A percentile compares a stretch with the other conserved stretches of the same genome.
phyloP scores from a whole-genome alignment of 2,888 invertebrate genomes.

The Pristionchus fissidentatus region DNA sequence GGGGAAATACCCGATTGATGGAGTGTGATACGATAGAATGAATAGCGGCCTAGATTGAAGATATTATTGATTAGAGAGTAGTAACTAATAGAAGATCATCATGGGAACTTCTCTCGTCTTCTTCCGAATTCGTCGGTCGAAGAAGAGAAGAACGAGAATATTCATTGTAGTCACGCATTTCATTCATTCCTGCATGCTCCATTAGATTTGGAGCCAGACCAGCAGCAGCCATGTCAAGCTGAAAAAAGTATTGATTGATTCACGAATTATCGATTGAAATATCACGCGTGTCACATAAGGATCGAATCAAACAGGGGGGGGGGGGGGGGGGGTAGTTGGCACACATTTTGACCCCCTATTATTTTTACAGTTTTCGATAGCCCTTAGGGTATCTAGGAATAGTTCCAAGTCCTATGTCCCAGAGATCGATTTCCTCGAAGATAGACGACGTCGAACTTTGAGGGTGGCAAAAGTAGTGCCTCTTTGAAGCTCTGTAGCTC shows the following conservation, averaged over 20 bases:
- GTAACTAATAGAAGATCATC: conserved; percentile 73
- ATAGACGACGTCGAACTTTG: too few relatives aligned
- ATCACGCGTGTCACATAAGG: too few relatives aligned
- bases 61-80: conserved; percentile 58
- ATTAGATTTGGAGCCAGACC: conserved; percentile 55
- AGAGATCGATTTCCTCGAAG: too few relatives aligned
- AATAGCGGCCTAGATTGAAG: neutral
- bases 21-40: conserved; percentile 16
- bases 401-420: too few relatives aligned
- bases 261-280: neutral
- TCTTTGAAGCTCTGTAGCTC: too few relatives aligned
- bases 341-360: too few relatives aligned
- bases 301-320: too few relatives aligned
- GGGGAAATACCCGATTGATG: conserved; percentile 5
- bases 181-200: conserved; percentile 71
- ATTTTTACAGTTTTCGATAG: too few relatives aligned
- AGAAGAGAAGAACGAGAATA: conserved; percentile 69
- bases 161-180: conserved; percentile 73
- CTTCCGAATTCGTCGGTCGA: conserved; percentile 52
- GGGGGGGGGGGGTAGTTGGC: too few relatives aligned
- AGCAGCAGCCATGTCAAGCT: conserved; percentile 31
- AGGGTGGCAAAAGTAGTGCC: too few relatives aligned
- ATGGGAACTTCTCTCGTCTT: conserved; percentile 53
- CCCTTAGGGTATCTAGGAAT: too few relatives aligned
- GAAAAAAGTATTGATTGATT: conserved; percentile 11